phyloP scores from a whole-genome alignment of 2,113 vertebrate genomes.

The Girardinichthys multiradiatus region DNA sequence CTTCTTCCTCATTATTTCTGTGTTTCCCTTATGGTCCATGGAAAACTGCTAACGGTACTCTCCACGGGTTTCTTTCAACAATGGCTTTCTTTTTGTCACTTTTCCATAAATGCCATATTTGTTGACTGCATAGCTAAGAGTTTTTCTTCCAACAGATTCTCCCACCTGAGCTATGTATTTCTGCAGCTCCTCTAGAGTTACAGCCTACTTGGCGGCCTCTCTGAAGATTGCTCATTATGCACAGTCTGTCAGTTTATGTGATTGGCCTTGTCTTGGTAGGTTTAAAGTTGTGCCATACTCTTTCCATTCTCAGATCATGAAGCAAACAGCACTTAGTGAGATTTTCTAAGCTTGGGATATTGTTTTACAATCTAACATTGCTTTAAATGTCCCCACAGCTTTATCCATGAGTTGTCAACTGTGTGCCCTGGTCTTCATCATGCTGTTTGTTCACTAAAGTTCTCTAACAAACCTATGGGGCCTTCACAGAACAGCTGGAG shows the following conservation, averaged over 20 bases:
- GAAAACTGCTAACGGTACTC: no score
- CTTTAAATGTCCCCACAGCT: no score
- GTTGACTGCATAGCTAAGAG: not conserved
- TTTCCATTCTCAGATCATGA: not conserved
- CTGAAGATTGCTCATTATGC: conserved; percentile 13
- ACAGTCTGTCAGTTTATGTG: conserved; percentile 19
- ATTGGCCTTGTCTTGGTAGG: not conserved
- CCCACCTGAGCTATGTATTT: not conserved
- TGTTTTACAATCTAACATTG: not conserved
- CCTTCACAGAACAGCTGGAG: not conserved
- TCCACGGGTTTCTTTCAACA: no score
- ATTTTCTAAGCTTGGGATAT: not conserved
- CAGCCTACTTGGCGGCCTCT: not conserved
- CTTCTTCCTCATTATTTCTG: no score
- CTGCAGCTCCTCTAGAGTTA: not conserved
- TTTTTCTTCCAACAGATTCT: not conserved
- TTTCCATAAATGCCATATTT: not conserved
- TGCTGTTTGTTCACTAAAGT: not conserved
- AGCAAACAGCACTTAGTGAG: no score
- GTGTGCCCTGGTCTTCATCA: not conserved
- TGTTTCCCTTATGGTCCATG: no score
- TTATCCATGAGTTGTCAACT: no score
- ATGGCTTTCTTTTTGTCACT: no score
- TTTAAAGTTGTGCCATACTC: not conserved
- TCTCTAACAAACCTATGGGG: not conserved